Percentiles rank a stretch among this genome's conserved stretches.
These are phyloP conservation scores for Halictus rubicundus DNA, from an alignment of 1,140 invertebrate genomes.

Conservation along the genomic window DNA sequence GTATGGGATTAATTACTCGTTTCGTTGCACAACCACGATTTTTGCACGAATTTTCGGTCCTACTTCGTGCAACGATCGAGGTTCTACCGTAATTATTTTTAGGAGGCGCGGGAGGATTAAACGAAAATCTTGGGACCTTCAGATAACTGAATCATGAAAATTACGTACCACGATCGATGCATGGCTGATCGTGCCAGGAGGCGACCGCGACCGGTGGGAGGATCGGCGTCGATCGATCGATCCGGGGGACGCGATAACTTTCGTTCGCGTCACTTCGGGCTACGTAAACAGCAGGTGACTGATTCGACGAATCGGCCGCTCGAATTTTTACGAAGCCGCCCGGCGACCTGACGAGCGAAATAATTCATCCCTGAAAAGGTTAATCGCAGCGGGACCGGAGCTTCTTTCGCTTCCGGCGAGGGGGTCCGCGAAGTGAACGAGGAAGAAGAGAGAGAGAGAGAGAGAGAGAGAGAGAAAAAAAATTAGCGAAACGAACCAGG, in stretches of 20 bases:
- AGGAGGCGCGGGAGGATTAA: too few species aligned
- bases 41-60: too few species aligned
- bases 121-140: too few species aligned
- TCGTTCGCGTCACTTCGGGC: slow-evolving; percentile 28
- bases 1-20: too few species aligned
- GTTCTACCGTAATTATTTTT: too few species aligned
- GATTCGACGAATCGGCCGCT: slow-evolving; percentile 52
- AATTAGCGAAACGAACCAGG: slow-evolving; percentile 13
- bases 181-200: too few species aligned
- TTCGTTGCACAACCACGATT: too few species aligned
- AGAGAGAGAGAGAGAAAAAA: slow-evolving; percentile 37
- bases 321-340: slow-evolving; percentile 41
- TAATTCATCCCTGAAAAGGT: slow-evolving; percentile 69
- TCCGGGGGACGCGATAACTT: neutral
- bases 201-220: neutral
- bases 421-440: neutral
- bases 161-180: too few species aligned
- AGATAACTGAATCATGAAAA: too few species aligned
- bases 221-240: neutral
- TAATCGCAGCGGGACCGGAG: slow-evolving; percentile 65
- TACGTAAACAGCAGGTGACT: slow-evolving; percentile 55
- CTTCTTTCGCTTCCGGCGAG: slow-evolving; percentile 66
- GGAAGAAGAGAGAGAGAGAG: slow-evolving; percentile 23
- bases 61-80: too few species aligned
- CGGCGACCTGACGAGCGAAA: slow-evolving; percentile 59